A percentile compares a stretch with the other conserved stretches of the same genome.
Evolutionary conservation across 2,113 vertebrate genomes (phyloP).

Genomic region (Ictidomys tridecemlineatus): DNA sequence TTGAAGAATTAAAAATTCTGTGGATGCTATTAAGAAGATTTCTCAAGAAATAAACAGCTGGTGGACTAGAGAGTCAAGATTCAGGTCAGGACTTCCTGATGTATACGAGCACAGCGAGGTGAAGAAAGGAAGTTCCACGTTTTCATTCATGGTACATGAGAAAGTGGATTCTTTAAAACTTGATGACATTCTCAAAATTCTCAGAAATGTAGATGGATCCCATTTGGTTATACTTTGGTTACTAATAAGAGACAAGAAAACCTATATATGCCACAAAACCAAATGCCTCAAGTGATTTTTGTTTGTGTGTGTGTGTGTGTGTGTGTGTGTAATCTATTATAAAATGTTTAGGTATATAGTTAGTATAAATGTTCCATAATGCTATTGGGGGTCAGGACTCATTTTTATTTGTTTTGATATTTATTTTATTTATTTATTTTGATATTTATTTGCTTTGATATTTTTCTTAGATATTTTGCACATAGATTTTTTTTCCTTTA

Average conservation of each 20-base stretch:
- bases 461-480: conserved; percentile 31
- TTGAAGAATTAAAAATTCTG: not conserved
- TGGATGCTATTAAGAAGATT: not conserved
- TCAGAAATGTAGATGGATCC: not conserved
- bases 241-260: not conserved
- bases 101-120: not conserved
- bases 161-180: not conserved
- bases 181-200: not conserved
- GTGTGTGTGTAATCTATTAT: not conserved
- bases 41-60: not conserved
- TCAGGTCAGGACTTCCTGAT: not conserved
- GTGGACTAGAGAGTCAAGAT: not conserved
- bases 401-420: not conserved
- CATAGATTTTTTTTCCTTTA: not conserved
- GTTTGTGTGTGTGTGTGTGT: not conserved
- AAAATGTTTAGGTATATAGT: not conserved
- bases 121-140: not conserved
- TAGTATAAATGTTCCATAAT: not conserved
- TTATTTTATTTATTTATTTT: too few relatives aligned
- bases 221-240: not conserved
- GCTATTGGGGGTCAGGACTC: accelerated
- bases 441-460: not conserved
- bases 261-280: not conserved
- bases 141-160: not conserved
- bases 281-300: not conserved